Percentiles rank a stretch among this genome's conserved stretches.
phyloP scores from a whole-genome alignment of 1,140 invertebrate genomes.

The Drosophila pseudoobscura region DNA sequence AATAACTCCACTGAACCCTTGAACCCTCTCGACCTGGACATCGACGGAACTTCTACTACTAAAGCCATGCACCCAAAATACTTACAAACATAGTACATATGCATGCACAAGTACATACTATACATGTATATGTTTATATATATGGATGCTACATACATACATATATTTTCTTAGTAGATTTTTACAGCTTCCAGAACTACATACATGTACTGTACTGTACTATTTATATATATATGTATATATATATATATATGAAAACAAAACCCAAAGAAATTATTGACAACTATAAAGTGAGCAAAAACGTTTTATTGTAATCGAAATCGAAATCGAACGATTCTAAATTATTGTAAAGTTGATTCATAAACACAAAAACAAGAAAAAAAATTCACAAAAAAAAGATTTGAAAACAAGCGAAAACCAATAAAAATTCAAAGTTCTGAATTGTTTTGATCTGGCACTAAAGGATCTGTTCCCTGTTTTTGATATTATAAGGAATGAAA shows the following conservation, averaged over 20 bases:
- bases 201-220: neutral
- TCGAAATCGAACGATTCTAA: constrained; percentile 54
- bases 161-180: constrained; percentile 80
- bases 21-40: neutral
- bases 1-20: neutral
- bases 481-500: no score
- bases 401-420: constrained; percentile 8
- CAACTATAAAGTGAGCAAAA: constrained; percentile 14
- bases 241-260: neutral
- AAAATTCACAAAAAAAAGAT: constrained; percentile 9
- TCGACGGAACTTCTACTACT: constrained; percentile 2
- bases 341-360: constrained; percentile 61
- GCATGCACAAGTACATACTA: constrained; percentile 3
- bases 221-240: no score
- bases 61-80: neutral
- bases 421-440: constrained; percentile 49
- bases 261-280: constrained; percentile 3
- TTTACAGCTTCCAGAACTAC: constrained; percentile 68
- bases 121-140: constrained; percentile 13
- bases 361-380: constrained; percentile 30
- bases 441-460: neutral
- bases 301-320: constrained; percentile 62
- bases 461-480: no score
- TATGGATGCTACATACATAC: constrained; percentile 51
- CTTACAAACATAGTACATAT: neutral